phyloP scores from a whole-genome alignment of 1,140 invertebrate species.

The Dendrolimus punctatus region DNA sequence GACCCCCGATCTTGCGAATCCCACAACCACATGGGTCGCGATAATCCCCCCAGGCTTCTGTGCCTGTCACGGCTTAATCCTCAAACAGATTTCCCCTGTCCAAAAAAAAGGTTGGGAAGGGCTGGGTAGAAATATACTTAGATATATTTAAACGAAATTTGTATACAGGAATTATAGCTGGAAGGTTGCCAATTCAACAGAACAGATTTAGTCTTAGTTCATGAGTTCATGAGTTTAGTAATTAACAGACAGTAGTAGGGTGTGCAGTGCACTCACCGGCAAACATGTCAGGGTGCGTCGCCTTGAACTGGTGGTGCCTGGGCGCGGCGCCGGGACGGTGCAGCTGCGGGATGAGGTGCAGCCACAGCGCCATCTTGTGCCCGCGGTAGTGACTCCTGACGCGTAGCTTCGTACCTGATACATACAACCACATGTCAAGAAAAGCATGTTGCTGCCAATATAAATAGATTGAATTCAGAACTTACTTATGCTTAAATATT shows the following conservation, averaged over 20 bases:
- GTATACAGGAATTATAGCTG: no score
- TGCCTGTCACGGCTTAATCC: no score
- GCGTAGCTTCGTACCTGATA: slow-evolving; percentile 77
- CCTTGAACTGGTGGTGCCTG: slow-evolving; percentile 84
- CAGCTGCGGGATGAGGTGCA: slow-evolving; percentile 90
- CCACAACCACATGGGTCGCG: no score
- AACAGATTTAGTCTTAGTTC: no score
- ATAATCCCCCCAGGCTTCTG: no score
- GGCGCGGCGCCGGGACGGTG: slow-evolving; percentile 85
- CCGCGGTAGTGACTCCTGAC: slow-evolving; percentile 90
- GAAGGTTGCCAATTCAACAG: no score
- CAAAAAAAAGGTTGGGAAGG: no score
- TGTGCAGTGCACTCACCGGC: slow-evolving; percentile 68
- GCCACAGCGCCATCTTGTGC: slow-evolving; percentile 94
- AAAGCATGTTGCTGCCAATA: neutral
- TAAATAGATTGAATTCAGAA: neutral
- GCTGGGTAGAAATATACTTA: no score
- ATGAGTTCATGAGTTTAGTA: no score
- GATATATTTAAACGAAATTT: no score
- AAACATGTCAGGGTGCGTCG: slow-evolving; percentile 81
- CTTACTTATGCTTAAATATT: slow-evolving; percentile 83
- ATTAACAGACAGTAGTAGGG: neutral
- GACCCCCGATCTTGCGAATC: no score
- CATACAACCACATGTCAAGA: neutral
- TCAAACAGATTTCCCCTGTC: no score